Conservation (phyloP, 2,888 invertebrate genomes). For the Tetragnatha montana region DNA sequence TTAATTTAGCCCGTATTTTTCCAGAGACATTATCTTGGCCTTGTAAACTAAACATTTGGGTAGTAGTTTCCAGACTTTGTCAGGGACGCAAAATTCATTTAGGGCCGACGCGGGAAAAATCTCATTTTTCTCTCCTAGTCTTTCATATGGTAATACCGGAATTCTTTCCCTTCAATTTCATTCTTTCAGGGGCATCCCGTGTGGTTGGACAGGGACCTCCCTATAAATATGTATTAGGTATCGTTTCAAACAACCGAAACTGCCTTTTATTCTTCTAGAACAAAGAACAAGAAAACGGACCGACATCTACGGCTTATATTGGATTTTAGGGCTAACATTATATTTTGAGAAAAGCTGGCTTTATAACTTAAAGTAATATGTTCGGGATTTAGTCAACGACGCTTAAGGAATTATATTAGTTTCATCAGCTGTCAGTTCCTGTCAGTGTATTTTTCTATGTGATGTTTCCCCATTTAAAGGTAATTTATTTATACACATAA, state of each 20-base stretch:
- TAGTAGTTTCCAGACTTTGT: neutral
- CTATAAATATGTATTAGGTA: conserved; percentile 48
- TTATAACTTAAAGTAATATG: no score
- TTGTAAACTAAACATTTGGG: neutral
- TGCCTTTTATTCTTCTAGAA: neutral
- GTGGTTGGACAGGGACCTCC: neutral
- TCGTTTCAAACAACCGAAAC: neutral
- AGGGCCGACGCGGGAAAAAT: neutral
- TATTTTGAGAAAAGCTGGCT: no score
- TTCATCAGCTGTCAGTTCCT: no score
- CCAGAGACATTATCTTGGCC: neutral
- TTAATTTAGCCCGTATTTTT: neutral
- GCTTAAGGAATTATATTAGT: no score
- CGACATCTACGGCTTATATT: neutral
- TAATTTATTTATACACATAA: no score
- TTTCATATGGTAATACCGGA: conserved; percentile 39
- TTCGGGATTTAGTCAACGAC: no score
- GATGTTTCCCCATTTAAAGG: no score
- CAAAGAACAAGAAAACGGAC: neutral
- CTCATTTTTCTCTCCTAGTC: conserved; percentile 9
- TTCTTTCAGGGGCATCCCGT: neutral
- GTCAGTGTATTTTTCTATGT: no score
- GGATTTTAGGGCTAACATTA: neutral
- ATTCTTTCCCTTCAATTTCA: conserved; percentile 20
- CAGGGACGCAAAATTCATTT: conserved; percentile 26